Evolutionary conservation across 2,888 invertebrate genomes (phyloP).

Genomic region (Erynnis tages): DNA sequence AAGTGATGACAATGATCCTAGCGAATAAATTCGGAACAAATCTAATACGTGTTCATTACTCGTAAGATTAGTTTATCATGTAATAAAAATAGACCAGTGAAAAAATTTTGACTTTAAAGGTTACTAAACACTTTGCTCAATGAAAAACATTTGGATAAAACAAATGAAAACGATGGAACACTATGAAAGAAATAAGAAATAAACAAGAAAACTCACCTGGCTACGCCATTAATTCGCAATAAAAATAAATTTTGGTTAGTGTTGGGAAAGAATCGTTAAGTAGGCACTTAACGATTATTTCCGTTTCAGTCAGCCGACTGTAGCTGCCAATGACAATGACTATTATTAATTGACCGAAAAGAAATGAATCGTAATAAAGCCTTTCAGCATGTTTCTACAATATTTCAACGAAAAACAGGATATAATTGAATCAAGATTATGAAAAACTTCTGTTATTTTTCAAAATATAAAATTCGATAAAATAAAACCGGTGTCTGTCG

Average conservation of each 20-base stretch:
- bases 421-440: too few species aligned
- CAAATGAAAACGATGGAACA: slow-evolving; percentile 78
- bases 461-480: too few species aligned
- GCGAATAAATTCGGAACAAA: slow-evolving; percentile 79
- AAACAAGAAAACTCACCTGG: slow-evolving; percentile 81
- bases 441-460: too few species aligned
- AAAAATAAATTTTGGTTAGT: slow-evolving; percentile 69
- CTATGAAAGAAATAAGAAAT: slow-evolving; percentile 76
- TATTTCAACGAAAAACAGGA: too few species aligned
- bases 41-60: slow-evolving; percentile 81
- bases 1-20: slow-evolving; percentile 81
- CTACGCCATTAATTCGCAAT: slow-evolving; percentile 82
- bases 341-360: too few species aligned
- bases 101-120: slow-evolving; percentile 76
- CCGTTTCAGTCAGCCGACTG: too few species aligned
- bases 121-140: slow-evolving; percentile 73
- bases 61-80: slow-evolving; percentile 67
- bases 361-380: too few species aligned
- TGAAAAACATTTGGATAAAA: slow-evolving; percentile 77
- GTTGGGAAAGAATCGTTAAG: slow-evolving; percentile 28
- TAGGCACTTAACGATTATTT: too few species aligned
- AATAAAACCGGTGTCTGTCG: too few species aligned
- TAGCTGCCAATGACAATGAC: too few species aligned
- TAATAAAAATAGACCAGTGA: slow-evolving; percentile 69
- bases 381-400: too few species aligned